These are phyloP conservation scores for Mixornis gularis DNA, from an alignment of 2,113 vertebrate species.

Conservation along the genomic window DNA sequence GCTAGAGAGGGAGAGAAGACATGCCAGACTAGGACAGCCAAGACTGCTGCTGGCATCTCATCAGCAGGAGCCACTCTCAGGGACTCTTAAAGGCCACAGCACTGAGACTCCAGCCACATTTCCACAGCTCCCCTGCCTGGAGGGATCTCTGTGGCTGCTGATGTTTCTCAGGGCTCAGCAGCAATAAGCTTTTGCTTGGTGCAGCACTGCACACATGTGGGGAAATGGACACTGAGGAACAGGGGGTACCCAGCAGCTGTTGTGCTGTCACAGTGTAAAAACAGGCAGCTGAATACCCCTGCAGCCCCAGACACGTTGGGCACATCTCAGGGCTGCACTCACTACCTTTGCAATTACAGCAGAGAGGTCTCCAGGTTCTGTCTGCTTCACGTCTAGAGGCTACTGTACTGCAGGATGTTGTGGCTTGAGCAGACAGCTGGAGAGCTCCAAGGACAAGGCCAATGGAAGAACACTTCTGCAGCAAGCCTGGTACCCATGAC, in stretches of 20 bases:
- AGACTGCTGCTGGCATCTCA: not conserved
- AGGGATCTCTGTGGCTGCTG: not conserved
- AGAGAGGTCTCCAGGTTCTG: not conserved
- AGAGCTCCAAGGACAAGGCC: not conserved
- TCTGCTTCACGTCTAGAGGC: not conserved
- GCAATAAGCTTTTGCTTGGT: not conserved
- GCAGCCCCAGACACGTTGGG: not conserved
- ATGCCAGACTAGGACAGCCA: not conserved
- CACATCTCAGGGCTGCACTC: not conserved
- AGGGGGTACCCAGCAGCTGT: not conserved
- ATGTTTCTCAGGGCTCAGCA: not conserved
- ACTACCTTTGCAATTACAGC: not conserved
- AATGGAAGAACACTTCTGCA: not conserved
- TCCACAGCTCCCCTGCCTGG: not conserved
- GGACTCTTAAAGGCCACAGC: not conserved
- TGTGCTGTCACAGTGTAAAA: not conserved
- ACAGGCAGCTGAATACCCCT: not conserved
- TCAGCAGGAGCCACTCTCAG: not conserved
- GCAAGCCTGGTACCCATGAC: not conserved
- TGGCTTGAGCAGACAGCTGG: not conserved
- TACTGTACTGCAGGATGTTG: not conserved
- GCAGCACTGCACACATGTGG: fast-evolving
- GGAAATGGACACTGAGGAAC: not conserved
- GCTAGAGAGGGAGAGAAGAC: not conserved
- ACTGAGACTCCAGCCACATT: not conserved